Evolutionary conservation across 2,888 invertebrate species (phyloP).

Genomic region (Cephalotes varians): DNA sequence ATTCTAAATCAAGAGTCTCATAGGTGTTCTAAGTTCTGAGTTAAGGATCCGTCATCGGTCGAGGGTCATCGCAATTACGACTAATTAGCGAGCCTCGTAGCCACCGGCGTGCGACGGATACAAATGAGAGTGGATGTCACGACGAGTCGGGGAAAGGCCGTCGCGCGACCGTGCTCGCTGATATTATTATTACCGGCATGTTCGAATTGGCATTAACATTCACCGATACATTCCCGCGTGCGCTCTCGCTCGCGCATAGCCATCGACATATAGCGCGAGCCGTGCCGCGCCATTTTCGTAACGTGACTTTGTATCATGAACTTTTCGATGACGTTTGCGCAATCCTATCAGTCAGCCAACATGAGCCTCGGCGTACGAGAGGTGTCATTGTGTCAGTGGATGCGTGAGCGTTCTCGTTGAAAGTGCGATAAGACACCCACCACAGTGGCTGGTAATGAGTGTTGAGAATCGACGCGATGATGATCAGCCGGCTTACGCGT

Average conservation of each 20-base stretch:
- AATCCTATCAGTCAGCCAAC: constrained; percentile 75
- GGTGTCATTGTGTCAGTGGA: constrained; percentile 7
- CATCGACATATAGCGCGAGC: constrained; percentile 63
- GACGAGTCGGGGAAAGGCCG: constrained; percentile 41
- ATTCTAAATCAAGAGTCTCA: not conserved
- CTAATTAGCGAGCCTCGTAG: constrained; percentile 34
- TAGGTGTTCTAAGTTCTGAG: not conserved
- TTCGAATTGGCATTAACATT: constrained; percentile 77
- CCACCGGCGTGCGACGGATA: constrained; percentile 36
- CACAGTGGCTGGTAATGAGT: not conserved
- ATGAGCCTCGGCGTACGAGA: constrained; percentile 43
- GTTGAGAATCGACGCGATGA: not conserved
- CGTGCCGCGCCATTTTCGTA: constrained; percentile 76
- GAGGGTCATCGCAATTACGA: constrained; percentile 35
- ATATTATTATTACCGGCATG: constrained; percentile 69
- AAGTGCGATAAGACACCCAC: constrained; percentile 52
- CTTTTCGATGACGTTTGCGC: constrained; percentile 84
- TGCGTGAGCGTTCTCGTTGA: constrained; percentile 15
- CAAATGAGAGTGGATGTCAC: constrained; percentile 44
- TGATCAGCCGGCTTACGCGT: not conserved
- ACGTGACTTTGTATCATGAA: constrained; percentile 86
- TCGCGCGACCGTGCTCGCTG: constrained; percentile 36
- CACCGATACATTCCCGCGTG: constrained; percentile 67
- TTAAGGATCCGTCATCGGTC: constrained; percentile 7
- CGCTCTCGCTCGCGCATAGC: constrained; percentile 65